A percentile compares a stretch with the other conserved stretches of the same genome.
phyloP scores from a whole-genome alignment of 64 coral and sea anemone genomes.

The Orbicella faveolata region DNA sequence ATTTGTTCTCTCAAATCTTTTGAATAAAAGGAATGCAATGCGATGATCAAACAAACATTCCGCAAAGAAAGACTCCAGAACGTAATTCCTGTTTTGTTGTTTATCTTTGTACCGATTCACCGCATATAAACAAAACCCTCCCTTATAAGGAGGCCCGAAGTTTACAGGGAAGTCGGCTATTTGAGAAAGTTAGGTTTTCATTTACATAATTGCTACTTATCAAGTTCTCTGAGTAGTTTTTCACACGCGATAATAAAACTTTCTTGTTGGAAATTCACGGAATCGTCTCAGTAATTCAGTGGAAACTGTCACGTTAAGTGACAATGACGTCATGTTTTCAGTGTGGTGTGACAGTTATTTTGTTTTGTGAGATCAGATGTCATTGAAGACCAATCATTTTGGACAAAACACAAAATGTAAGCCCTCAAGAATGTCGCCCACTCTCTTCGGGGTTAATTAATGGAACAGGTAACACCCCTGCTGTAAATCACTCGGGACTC shows the following conservation, averaged over 20 bases:
- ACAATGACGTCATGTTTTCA: constrained; percentile 7
- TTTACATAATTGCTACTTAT: no score
- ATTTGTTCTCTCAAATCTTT: neutral
- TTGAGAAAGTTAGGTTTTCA: no score
- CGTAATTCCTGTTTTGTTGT: constrained; percentile 30
- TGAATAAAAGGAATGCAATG: constrained; percentile 21
- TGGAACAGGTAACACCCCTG: neutral
- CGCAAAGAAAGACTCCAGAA: neutral
- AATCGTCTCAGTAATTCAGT: neutral
- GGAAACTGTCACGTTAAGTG: neutral
- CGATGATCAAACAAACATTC: neutral
- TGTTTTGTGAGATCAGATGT: no score
- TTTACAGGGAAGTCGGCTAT: neutral
- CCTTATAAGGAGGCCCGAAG: neutral
- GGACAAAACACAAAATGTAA: neutral
- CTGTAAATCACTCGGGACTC: neutral
- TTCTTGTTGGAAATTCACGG: neutral
- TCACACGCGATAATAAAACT: neutral
- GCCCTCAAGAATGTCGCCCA: neutral
- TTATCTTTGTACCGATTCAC: neutral
- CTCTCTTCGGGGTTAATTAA: neutral
- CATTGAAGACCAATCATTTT: constrained; percentile 3
- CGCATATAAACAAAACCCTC: constrained; percentile 6
- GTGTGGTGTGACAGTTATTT: constrained; percentile 15
- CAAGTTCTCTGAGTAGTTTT: neutral